Evolutionary conservation across 2,888 invertebrate genomes (phyloP), one percentile per base, ranked within the genome.

Genomic region (Gryllus longicercus): DNA sequence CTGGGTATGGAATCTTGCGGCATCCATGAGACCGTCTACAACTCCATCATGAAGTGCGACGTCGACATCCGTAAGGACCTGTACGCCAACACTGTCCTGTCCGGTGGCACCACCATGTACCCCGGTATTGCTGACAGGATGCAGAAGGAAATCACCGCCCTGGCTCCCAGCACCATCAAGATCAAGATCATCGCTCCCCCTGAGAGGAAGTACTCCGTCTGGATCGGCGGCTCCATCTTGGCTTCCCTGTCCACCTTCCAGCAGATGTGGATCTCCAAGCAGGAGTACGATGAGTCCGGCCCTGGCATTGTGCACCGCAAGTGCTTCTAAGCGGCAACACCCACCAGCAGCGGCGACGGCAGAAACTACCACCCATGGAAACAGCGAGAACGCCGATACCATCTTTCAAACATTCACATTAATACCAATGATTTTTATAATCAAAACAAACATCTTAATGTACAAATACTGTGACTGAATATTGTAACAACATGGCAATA

Each of bases 1-100:
- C 87, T 91, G 88, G 95, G 95, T 88, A 95, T 95, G 95, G 95
- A 96, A 92, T 94, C 94, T 83, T 93, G 93, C 91, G 95, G 95
- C 87, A 95, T 96, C 91, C 96, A 96, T 90, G 96, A 96, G 90
- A 96, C 95, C 89, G 94, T 95, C 87, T 96, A 95, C 95, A 96
- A 96, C 92, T 96, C 95, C 88, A 96, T 96, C 94, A 96, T 96
- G 96, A 96, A 96, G 93, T 96, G 96, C 91, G 96, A 96, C 89
- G 95, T 96, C 81, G 96, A 96, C 90, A 96, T 96, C 93, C 93
- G 95, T 90, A 95, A 95, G 92, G 95, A 95, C 91, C 90, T 95
- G 91, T 96, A 95, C 91, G 95, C 95, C 91, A 95, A 95, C 93
- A 95, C 94, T 84, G 96, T 96, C 87, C 92, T 96, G 89, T 96